Evolutionary conservation across 2,888 invertebrate species (phyloP).

Genomic region (Fissipunctia ypsillon): DNA sequence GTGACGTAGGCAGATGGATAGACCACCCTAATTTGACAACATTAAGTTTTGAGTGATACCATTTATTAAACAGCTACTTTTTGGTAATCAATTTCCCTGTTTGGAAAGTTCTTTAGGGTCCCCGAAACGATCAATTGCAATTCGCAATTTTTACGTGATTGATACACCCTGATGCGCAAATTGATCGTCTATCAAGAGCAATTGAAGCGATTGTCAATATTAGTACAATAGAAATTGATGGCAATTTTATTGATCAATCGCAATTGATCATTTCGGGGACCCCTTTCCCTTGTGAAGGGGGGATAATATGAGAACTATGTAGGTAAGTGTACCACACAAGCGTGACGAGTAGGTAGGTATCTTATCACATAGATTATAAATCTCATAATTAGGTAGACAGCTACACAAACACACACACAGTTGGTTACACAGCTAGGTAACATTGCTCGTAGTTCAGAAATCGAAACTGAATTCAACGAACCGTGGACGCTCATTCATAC

Average conservation of each 20-base stretch:
- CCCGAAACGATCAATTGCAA: no score
- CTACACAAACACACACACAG: no score
- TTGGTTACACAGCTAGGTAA: no score
- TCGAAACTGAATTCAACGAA: conserved; percentile 41
- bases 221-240: no score
- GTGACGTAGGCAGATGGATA: neutral
- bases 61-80: no score
- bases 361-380: conserved; percentile 23
- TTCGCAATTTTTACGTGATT: no score
- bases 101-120: conserved; percentile 9
- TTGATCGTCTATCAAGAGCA: no score
- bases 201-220: no score
- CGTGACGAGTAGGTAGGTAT: conserved; percentile 19
- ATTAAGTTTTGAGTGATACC: neutral
- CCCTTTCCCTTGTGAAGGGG: neutral
- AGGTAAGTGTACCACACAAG: conserved; percentile 21
- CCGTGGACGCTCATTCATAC: conserved; percentile 13
- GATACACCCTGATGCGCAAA: no score
- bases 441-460: conserved; percentile 37
- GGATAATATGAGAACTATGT: conserved; percentile 12
- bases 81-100: conserved; percentile 7
- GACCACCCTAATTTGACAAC: neutral
- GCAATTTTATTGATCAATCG: no score
- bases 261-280: no score
- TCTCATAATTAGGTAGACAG: conserved; percentile 26